Evolutionary conservation across 2,888 invertebrate genomes (phyloP).

Genomic region (Tetranychus piercei): DNA sequence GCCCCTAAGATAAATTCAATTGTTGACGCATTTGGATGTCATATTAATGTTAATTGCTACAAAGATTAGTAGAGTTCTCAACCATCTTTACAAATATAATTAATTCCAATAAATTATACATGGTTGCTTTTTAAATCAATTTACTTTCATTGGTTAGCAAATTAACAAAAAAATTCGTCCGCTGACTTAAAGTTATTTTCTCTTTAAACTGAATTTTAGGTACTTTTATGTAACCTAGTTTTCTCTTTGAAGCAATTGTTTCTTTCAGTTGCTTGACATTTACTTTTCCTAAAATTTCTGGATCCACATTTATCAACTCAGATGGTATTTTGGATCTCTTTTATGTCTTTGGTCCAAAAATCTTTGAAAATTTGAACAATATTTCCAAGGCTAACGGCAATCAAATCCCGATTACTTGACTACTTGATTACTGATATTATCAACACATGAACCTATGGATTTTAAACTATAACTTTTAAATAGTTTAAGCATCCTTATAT

Average conservation of each 20-base stretch:
- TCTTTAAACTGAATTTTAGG: constrained; percentile 56
- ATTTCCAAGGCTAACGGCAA: constrained; percentile 65
- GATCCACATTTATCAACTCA: constrained; percentile 76
- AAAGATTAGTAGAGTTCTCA: constrained; percentile 85
- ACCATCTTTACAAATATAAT: constrained; percentile 68
- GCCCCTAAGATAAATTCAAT: constrained; percentile 47
- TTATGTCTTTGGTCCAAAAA: constrained; percentile 42
- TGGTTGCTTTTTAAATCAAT: no score
- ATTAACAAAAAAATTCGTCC: no score
- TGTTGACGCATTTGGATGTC: constrained; percentile 76
- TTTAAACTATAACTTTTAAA: constrained; percentile 51
- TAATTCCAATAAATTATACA: no score
- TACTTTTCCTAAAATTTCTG: constrained; percentile 58
- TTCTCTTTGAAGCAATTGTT: constrained; percentile 25
- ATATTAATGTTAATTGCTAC: constrained; percentile 88
- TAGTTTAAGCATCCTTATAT: no score
- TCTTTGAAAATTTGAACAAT: constrained; percentile 53
- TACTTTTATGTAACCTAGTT: constrained; percentile 52
- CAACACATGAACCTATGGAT: constrained; percentile 49
- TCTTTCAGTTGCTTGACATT: constrained; percentile 36
- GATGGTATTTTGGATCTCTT: constrained; percentile 73
- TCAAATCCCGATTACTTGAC: constrained; percentile 69
- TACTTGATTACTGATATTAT: no score
- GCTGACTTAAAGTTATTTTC: background rate
- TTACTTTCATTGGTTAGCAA: no score